Conservation (phyloP, 37 sponge, comb jelly and placozoan species). For the Cliona cf. orientalis region DNA sequence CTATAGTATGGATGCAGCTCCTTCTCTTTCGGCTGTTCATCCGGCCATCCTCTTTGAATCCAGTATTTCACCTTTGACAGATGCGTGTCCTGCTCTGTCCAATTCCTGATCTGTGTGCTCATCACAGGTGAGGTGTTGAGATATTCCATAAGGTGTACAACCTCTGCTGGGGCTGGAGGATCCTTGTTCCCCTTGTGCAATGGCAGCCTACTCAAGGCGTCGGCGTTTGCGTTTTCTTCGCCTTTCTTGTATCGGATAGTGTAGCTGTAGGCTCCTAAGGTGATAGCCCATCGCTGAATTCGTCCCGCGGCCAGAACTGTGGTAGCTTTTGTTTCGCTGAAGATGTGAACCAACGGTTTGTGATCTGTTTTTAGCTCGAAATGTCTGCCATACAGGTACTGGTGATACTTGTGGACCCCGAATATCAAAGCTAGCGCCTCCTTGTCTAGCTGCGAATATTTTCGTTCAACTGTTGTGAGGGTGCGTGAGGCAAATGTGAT, state of each 20-base stretch:
- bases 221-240: too few species aligned
- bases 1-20: background rate
- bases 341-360: too few species aligned
- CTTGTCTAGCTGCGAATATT: conserved; percentile 47
- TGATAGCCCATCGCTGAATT: conserved; percentile 24
- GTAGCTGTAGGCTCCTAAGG: conserved; percentile 31
- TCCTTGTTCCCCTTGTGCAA: background rate
- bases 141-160: conserved; percentile 19
- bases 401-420: conserved; percentile 55
- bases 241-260: too few species aligned
- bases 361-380: too few species aligned
- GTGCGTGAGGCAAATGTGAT: conserved; percentile 39
- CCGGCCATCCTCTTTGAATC: conserved; percentile 11
- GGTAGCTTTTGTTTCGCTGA: too few species aligned
- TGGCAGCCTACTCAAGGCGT: conserved; percentile 12
- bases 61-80: conserved; percentile 1
- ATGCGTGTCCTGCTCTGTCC: background rate
- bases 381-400: conserved; percentile 61
- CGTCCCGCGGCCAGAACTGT: conserved; percentile 60
- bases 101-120: conserved; percentile 8
- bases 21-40: background rate
- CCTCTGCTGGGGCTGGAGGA: conserved; percentile 3
- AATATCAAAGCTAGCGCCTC: conserved; percentile 50
- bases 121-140: background rate
- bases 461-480: conserved; percentile 21